Evolutionary conservation across 2,797 vertebrate species (phyloP), one percentile per base, ranked within the genome.

Genomic region (Sebastolobus altivelis): DNA sequence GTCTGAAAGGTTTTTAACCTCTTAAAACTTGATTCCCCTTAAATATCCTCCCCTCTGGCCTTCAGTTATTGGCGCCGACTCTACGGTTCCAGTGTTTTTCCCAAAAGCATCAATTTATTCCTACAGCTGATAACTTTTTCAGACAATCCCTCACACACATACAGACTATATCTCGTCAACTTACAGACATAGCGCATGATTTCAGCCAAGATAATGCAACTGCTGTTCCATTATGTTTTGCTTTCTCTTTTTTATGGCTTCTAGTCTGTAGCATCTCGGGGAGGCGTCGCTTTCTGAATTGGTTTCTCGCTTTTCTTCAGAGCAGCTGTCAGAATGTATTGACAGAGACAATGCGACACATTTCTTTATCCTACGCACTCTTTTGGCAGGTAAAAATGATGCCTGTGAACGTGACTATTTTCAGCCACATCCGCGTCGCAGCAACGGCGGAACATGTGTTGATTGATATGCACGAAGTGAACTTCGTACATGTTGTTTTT

Each of bases 341-440:
- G 76, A 86, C 66, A 43, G 46, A 86, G 61, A 88, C 81, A 88
- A 75, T 66, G 73, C 65, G 61, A 80, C 80, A 80, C 81, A 77
- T 83, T 55, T 80, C 52, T 75, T 25, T 22, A 49, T 46, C 20
- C 38, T 25, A 9, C 7, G 1, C 22, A 62, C 55, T 63, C 37
- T 8, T 63, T 29, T 77, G 62, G 56, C 74, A 73, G 76, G 65
- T 70, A 70, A 72, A 62, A 77, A 77, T 20, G 65, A 84, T 8
- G 40, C 38, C 74, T 73, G 78, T 61, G 65, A 86, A 75, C 8
- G 61, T n/a, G 71, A 58, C 78, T 69, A 81, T 82, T 88, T 74
- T 74, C 37, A 88, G 75, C 20, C 46, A 2, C 40, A 29, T 67
- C 46, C 46, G 60, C 38, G 65, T 61, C 12, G 58, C 72, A 2